Evolutionary conservation across 1,140 invertebrate genomes (phyloP).

Genomic region (Pseudomyrmex flavicornis): DNA sequence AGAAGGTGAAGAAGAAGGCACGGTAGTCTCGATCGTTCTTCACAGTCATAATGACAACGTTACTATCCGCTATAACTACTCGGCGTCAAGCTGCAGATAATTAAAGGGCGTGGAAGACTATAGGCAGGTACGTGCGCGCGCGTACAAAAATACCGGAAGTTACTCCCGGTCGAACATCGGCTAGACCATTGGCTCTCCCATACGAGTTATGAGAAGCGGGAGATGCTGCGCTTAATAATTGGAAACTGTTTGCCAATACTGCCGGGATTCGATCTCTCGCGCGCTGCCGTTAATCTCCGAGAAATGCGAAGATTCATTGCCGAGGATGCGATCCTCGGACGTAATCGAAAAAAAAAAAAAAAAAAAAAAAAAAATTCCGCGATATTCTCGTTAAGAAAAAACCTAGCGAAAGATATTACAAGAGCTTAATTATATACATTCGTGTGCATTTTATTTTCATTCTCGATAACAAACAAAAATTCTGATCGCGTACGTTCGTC

Average conservation of each 20-base stretch:
- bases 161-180: conserved; percentile 10
- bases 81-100: conserved; percentile 62
- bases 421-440: neutral
- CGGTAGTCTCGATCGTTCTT: conserved; percentile 51
- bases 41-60: conserved; percentile 65
- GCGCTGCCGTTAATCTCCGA: conserved; percentile 37
- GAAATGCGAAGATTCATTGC: conserved; percentile 40
- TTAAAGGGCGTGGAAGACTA: conserved; percentile 69
- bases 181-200: conserved; percentile 28
- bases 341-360: conserved; percentile 25
- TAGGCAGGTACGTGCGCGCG: conserved; percentile 39
- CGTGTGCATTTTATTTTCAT: neutral
- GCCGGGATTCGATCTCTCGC: conserved; percentile 34
- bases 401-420: neutral
- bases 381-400: neutral
- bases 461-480: neutral
- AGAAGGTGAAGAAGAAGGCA: neutral
- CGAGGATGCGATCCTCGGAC: conserved; percentile 20
- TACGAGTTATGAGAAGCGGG: neutral
- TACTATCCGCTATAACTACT: conserved; percentile 41
- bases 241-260: conserved; percentile 52
- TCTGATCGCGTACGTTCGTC: neutral
- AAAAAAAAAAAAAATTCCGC: neutral
- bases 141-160: conserved; percentile 59
- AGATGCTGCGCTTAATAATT: conserved; percentile 41